Conservation (phyloP, 2,888 invertebrate species). For the Acronicta aceris region DNA sequence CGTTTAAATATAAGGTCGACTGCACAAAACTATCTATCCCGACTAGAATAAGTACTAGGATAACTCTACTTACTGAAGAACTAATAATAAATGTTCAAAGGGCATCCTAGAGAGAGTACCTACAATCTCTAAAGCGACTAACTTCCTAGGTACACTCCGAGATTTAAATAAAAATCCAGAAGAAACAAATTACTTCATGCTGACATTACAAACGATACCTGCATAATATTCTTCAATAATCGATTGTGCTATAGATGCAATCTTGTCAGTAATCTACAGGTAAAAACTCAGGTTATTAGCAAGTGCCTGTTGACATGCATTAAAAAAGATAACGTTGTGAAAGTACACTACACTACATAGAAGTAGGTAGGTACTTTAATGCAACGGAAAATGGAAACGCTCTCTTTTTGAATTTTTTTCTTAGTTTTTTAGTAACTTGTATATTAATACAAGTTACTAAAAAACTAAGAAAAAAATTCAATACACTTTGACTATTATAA, state of each 20-base stretch:
- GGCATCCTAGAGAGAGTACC: too few relatives aligned
- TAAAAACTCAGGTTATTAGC: conserved; percentile 27
- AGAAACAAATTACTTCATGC: conserved; percentile 6
- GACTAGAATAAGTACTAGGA: too few relatives aligned
- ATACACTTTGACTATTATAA: too few relatives aligned
- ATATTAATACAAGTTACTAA: too few relatives aligned
- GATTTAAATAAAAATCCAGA: conserved; percentile 2
- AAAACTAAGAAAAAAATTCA: too few relatives aligned
- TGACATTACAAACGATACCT: background rate
- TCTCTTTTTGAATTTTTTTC: too few relatives aligned
- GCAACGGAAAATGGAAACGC: conserved; percentile 1
- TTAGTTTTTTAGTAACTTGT: background rate
- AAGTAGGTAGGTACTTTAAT: background rate
- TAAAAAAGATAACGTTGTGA: conserved; percentile 27
- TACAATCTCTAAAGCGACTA: too few relatives aligned
- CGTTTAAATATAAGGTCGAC: too few relatives aligned
- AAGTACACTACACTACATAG: conserved; percentile 7
- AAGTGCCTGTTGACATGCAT: conserved; percentile 30
- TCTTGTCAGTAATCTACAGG: conserved; percentile 21
- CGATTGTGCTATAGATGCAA: conserved; percentile 16
- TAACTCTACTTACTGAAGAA: too few relatives aligned
- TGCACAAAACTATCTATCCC: too few relatives aligned
- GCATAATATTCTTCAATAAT: conserved; percentile 16
- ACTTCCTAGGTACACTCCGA: background rate
- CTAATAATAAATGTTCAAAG: too few relatives aligned